Evolutionary conservation across 2,113 vertebrate species (phyloP).

Genomic region (Malaclemys terrapin): DNA sequence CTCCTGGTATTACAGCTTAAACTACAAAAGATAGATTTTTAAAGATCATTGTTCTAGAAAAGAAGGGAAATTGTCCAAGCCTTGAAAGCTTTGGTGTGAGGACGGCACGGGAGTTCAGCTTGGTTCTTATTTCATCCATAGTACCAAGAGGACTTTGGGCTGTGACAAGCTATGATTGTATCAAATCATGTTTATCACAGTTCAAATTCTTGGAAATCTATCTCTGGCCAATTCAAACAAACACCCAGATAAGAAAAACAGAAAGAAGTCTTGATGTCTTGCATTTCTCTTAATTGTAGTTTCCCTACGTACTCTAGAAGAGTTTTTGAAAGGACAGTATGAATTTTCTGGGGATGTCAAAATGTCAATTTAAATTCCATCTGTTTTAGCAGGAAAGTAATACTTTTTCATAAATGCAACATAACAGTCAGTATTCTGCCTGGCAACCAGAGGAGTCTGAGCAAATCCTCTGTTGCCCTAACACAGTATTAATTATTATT

Average conservation of each 20-base stretch:
- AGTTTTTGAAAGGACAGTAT: slow-evolving; percentile 59
- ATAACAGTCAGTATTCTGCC: slow-evolving; percentile 42
- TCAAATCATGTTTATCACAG: slow-evolving; percentile 52
- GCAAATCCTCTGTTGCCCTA: slow-evolving; percentile 59
- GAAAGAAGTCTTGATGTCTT: slow-evolving; percentile 52
- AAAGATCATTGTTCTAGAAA: background rate
- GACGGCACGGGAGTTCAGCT: background rate
- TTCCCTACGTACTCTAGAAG: slow-evolving; percentile 41
- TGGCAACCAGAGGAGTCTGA: slow-evolving; percentile 44
- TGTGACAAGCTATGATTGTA: slow-evolving; percentile 31
- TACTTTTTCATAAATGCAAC: slow-evolving; percentile 66
- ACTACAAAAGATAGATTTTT: background rate
- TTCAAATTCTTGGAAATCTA: slow-evolving; percentile 46
- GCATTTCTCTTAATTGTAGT: slow-evolving; percentile 54
- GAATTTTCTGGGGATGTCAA: slow-evolving; percentile 68
- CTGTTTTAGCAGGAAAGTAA: slow-evolving; percentile 67
- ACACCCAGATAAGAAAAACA: slow-evolving; percentile 41
- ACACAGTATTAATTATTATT: slow-evolving; percentile 61
- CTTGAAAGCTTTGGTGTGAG: background rate
- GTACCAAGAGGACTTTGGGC: background rate
- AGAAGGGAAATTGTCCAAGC: background rate
- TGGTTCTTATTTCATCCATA: background rate
- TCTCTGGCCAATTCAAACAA: slow-evolving; percentile 58
- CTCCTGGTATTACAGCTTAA: background rate
- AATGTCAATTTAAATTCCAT: slow-evolving; percentile 70